These are phyloP conservation scores for Pangasius krempfi DNA, from an alignment of 2,797 vertebrate genomes.

Conservation along the genomic window DNA sequence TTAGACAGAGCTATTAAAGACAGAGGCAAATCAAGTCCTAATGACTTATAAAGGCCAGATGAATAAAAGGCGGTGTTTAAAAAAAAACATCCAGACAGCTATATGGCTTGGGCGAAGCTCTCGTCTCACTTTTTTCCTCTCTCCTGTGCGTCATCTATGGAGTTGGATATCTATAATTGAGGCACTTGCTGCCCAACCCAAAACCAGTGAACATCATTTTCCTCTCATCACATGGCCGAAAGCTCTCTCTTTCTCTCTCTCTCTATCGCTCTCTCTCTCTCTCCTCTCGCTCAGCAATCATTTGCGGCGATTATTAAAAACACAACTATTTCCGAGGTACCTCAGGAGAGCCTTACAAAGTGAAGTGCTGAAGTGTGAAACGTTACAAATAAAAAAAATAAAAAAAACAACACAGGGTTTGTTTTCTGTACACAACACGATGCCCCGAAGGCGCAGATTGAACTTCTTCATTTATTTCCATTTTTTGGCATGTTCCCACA, in stretches of 20 bases:
- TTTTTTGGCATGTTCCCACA: slow-evolving; percentile 36
- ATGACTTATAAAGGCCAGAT: background rate
- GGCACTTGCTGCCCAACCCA: slow-evolving; percentile 43
- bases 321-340: background rate
- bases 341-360: slow-evolving; percentile 3
- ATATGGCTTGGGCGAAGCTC: slow-evolving; percentile 37
- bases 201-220: slow-evolving; percentile 52
- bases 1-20: background rate
- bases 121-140: slow-evolving; percentile 24
- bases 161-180: slow-evolving; percentile 56
- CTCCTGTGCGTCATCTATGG: slow-evolving; percentile 31
- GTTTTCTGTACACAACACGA: background rate
- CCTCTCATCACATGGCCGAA: slow-evolving; percentile 39
- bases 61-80: background rate
- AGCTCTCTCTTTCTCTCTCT: slow-evolving; percentile 5
- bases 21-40: background rate
- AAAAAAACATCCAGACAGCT: slow-evolving; percentile 4
- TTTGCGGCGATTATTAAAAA: slow-evolving; percentile 41
- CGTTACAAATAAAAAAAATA: background rate
- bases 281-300: background rate
- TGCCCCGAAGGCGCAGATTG: slow-evolving; percentile 33
- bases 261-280: background rate
- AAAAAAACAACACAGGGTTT: background rate
- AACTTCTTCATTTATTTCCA: slow-evolving; percentile 43
- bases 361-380: background rate